phyloP scores from a whole-genome alignment of 2,113 vertebrate species.

The Sinocyclocheilus anshuiensis region DNA sequence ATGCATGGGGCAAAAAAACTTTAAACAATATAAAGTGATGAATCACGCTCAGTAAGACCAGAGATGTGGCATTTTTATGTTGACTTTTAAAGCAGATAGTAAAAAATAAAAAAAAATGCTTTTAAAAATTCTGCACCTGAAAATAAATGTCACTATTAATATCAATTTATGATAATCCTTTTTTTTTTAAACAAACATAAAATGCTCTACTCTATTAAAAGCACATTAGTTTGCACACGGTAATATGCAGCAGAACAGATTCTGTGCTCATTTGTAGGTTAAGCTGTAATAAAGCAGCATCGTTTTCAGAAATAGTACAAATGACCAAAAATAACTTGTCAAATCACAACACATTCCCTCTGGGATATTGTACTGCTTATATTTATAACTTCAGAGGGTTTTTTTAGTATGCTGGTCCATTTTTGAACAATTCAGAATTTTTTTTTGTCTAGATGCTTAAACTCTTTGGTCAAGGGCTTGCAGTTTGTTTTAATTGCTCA shows the following conservation, averaged over 20 bases:
- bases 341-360: not conserved
- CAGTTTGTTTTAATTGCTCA: too few species aligned
- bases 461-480: not conserved
- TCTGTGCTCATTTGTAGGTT: not conserved
- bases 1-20: not conserved
- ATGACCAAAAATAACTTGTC: constrained; percentile 4
- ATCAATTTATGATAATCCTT: too few species aligned
- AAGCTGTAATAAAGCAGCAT: not conserved
- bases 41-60: not conserved
- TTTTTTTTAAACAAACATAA: too few species aligned
- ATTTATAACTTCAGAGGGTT: not conserved
- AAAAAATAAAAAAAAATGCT: too few species aligned
- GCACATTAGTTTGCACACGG: not conserved
- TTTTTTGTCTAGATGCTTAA: not conserved
- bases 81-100: not conserved
- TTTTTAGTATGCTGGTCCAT: not conserved
- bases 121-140: too few species aligned
- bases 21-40: not conserved
- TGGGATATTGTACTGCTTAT: not conserved
- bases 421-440: not conserved
- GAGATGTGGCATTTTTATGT: not conserved
- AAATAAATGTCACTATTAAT: too few species aligned
- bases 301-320: not conserved
- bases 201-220: not conserved
- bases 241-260: not conserved